Conservation (phyloP, 92 coral and sea anemone genomes). For the Actinernus sp. region DNA sequence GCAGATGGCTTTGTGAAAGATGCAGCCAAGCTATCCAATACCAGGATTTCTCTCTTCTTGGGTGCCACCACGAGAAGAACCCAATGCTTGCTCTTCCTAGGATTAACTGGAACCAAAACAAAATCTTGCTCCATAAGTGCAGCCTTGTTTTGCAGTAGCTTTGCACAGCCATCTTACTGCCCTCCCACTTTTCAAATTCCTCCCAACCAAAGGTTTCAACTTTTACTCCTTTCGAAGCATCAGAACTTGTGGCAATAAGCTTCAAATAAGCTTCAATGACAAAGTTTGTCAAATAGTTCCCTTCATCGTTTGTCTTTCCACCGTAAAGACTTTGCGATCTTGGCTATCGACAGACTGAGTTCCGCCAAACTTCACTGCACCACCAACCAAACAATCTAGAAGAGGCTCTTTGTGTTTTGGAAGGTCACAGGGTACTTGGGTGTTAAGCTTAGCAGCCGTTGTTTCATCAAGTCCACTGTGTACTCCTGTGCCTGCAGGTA, state of each 20-base stretch:
- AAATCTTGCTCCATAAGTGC: constrained; percentile 46
- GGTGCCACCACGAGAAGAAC: constrained; percentile 25
- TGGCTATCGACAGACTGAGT: constrained; percentile 7
- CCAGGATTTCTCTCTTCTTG: constrained; percentile 21
- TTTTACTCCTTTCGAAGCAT: constrained; percentile 13
- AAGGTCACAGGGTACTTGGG: constrained; percentile 11
- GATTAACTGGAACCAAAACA: constrained; percentile 48
- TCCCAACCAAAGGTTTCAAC: constrained; percentile 46
- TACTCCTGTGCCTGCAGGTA: too few relatives aligned
- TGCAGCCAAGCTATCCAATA: constrained; percentile 45
- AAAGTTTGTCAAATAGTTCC: constrained; percentile 51
- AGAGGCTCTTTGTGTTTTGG: constrained; percentile 41
- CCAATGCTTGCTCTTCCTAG: constrained; percentile 50
- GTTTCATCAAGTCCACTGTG: constrained; percentile 13
- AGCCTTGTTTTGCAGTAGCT: constrained; percentile 36
- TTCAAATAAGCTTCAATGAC: constrained; percentile 27
- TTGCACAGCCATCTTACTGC: constrained; percentile 29
- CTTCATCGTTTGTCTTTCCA: constrained; percentile 15
- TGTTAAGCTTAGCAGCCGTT: constrained; percentile 7
- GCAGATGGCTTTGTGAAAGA: constrained; percentile 46
- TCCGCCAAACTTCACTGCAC: constrained; percentile 32
- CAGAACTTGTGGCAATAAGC: not conserved
- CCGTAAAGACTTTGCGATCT: constrained; percentile 49
- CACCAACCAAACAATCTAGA: constrained; percentile 41
- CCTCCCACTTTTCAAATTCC: constrained; percentile 30